Base-by-base conservation (phyloP, 2,113 vertebrate genomes). In the Ibidorhyncha struthersii region DNA sequence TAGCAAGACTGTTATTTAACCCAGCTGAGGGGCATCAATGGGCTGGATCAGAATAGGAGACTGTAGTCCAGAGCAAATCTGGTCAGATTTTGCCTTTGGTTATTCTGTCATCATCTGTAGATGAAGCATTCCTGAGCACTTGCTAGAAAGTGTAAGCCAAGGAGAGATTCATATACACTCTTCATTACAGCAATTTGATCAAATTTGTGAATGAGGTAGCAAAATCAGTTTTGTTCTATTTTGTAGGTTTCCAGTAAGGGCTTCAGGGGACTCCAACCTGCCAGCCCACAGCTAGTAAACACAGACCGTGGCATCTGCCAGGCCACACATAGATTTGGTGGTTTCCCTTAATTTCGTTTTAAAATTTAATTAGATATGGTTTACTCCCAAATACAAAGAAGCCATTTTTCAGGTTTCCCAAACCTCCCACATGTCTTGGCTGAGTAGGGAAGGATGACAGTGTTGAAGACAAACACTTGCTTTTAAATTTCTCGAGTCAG, bases 301-400 rank as follows among this genome's bases (percentile, higher is more conserved):
- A 85, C 8, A 86, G 59, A 74, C 7, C 25, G 7, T 66, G 69
- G 34, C 8, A 78, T 40, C 71, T 93, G 67, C 63, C 85, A 90
- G 76, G n/a, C 67, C 86, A 76, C 76, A 78, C 86, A 89, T 5
- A 86, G 80, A 84, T 95, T 72, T 63, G n/a, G 62, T 92, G 63
- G 50, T 66, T 94, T 84, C 38, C 16, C 26, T 72, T 74, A 81
- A 92, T 81, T 89, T 92, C 0, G 66, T 90, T 92, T 84, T 43
- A 40, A 86, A 88, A 88, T 81, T 71, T 83, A 92, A 89, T 92
- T 90, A 73, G 47, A 49, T 63, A 32, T 49, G 26, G 14, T 95
- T 89, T 93, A 83, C 15, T 86, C 55, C 26, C 74, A 93, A 90
- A 92, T 52, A 89, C 38, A 89, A 86, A 74, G n/a, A 83, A 89